Base-by-base conservation (phyloP, 2,888 invertebrate species). In the Rhogogaster chlorosoma region DNA sequence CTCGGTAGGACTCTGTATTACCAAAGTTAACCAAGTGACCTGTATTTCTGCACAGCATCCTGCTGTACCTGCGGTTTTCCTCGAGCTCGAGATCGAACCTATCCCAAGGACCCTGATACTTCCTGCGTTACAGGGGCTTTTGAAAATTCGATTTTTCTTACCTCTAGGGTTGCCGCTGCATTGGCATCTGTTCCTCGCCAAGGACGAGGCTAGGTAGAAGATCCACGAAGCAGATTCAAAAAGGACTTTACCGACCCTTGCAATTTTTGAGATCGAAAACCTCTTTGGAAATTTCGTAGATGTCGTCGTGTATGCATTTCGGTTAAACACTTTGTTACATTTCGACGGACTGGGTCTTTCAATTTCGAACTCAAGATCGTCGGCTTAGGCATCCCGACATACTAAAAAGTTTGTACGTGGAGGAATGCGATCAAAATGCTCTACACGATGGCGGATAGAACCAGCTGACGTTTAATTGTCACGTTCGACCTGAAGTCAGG, bases 141-240 rank as follows among this genome's bases (percentile, higher is more conserved):
- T 49, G 45, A 49, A 36, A 77, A 26, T 26, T 10, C 36, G 22
- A n/a, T 49, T 53, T 67, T 77, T 77, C 87, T 84, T 87, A 86
- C 86, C 83, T 82, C 84, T 53, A 85, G 87, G 88, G 86, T 86
- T 87, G 87, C 85, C 85, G 86, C 87, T 87, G 86, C 84, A 85
- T 77, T 86, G 73, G 86, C 86, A 85, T 84, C 86, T 84, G 86
- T 26, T 64, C 26, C 38, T n/a, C n/a, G 32, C 61, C 29, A 49
- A 77, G 73, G 53, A 53, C 26, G 29, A 53, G 26, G 26, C 36
- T 57, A 32, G 26, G 75, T 42, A 45, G 26, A 71, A 45, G 10
- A 32, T 18, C 45, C n/a, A 7, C 6, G 18, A 49, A 4, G 61
- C n/a, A 36, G 49, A 49, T 67, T 67, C 61, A 38, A 45, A 38